Evolutionary conservation across 2,797 vertebrate genomes (phyloP).

Genomic region (Dromococcyx pavoninus): DNA sequence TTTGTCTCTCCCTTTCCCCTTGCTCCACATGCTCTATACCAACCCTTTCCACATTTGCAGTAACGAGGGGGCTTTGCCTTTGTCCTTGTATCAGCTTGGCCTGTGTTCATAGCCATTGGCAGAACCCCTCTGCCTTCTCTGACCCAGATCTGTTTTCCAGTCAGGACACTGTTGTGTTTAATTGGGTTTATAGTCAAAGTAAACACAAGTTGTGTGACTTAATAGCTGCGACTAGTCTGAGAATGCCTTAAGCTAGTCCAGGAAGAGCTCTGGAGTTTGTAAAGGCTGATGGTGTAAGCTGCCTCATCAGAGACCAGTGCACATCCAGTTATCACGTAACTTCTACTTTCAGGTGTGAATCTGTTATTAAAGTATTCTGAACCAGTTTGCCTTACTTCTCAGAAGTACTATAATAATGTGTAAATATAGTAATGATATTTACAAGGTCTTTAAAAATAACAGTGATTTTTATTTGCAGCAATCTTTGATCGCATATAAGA

Average conservation of each 20-base stretch:
- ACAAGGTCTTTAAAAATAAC: neutral
- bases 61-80: neutral
- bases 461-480: neutral
- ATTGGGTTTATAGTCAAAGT: neutral
- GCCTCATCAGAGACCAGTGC: neutral
- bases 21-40: neutral
- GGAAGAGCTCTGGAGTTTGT: neutral
- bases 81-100: neutral
- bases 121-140: neutral
- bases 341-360: neutral
- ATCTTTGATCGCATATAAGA: neutral
- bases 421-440: neutral
- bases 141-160: neutral
- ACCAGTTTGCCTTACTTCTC: neutral
- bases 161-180: neutral
- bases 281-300: neutral
- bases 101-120: neutral
- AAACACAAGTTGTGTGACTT: neutral
- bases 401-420: neutral
- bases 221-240: neutral
- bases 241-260: neutral
- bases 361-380: neutral
- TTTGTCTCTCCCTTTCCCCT: neutral
- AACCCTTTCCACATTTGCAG: neutral
- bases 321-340: neutral